These are phyloP conservation scores for Bradypodion ventrale DNA, from an alignment of 2,797 vertebrate species.

Conservation along the genomic window DNA sequence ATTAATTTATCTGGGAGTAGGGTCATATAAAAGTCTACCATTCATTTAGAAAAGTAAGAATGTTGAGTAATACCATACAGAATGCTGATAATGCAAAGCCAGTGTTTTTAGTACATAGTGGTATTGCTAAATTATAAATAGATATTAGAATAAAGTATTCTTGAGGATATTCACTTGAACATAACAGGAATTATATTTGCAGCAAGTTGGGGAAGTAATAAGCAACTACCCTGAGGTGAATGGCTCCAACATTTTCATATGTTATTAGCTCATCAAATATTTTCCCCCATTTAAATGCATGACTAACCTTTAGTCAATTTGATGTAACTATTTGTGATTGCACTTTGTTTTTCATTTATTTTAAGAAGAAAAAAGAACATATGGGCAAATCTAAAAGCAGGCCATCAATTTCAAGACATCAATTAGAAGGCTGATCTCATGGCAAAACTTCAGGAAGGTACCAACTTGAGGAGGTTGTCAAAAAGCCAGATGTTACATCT, in stretches of 20 bases:
- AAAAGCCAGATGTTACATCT: constrained; percentile 7
- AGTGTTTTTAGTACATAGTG: background rate
- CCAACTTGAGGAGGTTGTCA: constrained; percentile 2
- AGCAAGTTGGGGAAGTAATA: background rate
- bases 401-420: background rate
- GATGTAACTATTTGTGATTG: background rate
- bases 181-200: background rate
- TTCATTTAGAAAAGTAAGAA: background rate
- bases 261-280: background rate
- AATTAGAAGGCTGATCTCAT: background rate
- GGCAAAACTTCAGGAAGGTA: constrained; percentile 27
- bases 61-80: background rate
- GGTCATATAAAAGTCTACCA: background rate
- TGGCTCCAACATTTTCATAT: background rate
- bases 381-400: background rate
- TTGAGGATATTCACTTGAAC: background rate
- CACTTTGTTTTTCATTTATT: background rate
- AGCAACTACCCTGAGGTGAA: background rate
- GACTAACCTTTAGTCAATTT: background rate
- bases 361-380: background rate
- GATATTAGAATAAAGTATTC: background rate
- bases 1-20: background rate
- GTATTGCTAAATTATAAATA: background rate
- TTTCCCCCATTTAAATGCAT: background rate
- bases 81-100: background rate